Base-by-base conservation (phyloP, 1,140 invertebrate species). In the Belonocnema kinseyi region DNA sequence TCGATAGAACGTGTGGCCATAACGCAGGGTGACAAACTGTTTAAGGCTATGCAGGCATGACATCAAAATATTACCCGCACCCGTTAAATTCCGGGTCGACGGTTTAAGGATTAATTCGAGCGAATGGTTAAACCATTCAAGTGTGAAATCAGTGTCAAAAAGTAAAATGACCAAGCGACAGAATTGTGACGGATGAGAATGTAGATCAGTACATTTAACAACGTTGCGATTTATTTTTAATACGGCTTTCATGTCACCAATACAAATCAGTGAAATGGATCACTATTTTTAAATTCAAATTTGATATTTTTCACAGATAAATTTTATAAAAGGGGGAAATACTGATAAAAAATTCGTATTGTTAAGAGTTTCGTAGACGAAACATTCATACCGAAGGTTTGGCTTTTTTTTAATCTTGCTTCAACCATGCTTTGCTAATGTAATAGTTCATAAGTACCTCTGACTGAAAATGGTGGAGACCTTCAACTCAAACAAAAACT, bases 51-150 rank as follows among this genome's bases (percentile, higher is more conserved):
- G 80, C 54, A 53, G 33, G 72, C 77, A 56, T 77, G 77, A 78
- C 79, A 75, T 80, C 76, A 77, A 82, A 82, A 82, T 82, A 82
- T 82, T 78, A 73, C 77, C 72, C 71, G 70, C 50, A 61, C 77
- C 73, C 77, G 74, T 80, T 80, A 75, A 80, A 80, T 77, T 77
- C 61, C 77, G 51, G 73, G 73, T 75, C 77, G 75, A 80, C 80
- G 81, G 76, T 72, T 80, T 40, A 70, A 76, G 75, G 79, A 85
- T 85, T 83, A 85, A 83, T 85, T 80, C 78, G 72, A 74, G 56
- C 80, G 80, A 77, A 77, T 61, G 73, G 53, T 61, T 26, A 54
- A 73, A 61, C 52, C 61, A 66, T 72, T 80, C 75, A 72, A 79
- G 78, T 78, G 76, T 46, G 54, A 83, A 85, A 85, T 83, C 80